Percentiles rank a stretch among this genome's conserved stretches.
phyloP scores from a whole-genome alignment of 2,888 invertebrate species.

The Rhyacophila evoluta region DNA sequence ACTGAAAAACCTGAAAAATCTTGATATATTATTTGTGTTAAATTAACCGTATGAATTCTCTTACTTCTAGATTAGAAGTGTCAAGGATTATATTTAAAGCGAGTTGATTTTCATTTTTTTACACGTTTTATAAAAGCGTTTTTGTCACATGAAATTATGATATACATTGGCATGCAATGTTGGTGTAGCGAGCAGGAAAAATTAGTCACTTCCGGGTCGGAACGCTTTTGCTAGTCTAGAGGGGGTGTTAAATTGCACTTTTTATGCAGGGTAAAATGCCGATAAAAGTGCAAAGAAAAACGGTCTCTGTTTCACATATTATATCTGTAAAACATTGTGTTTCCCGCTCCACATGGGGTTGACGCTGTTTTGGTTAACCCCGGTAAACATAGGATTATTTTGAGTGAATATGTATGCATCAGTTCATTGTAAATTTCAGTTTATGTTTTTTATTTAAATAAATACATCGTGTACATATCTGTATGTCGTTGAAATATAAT shows the following conservation, averaged over 20 bases:
- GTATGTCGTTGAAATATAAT: no score
- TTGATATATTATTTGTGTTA: no score
- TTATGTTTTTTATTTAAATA: no score
- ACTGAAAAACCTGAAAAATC: no score
- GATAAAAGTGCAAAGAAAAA: not conserved
- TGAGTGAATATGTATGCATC: not conserved
- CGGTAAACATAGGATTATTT: not conserved
- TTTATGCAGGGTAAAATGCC: constrained; percentile 7
- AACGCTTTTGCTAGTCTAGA: not conserved
- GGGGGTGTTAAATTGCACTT: constrained; percentile 9
- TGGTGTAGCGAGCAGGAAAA: constrained; percentile 22
- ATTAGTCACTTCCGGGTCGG: not conserved
- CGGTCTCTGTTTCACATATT: not conserved
- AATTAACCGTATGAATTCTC: no score
- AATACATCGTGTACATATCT: no score
- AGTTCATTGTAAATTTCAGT: no score
- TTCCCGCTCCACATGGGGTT: not conserved
- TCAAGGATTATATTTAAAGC: not conserved
- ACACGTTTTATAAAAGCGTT: not conserved
- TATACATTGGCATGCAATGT: not conserved
- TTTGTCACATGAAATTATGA: not conserved
- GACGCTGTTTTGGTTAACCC: not conserved
- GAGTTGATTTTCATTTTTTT: not conserved
- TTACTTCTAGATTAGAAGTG: no score
- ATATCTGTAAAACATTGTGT: not conserved